Percentiles rank a stretch among this genome's conserved stretches.
phyloP scores from a whole-genome alignment of 2,113 vertebrate genomes.

The Argyrosomus japonicus region DNA sequence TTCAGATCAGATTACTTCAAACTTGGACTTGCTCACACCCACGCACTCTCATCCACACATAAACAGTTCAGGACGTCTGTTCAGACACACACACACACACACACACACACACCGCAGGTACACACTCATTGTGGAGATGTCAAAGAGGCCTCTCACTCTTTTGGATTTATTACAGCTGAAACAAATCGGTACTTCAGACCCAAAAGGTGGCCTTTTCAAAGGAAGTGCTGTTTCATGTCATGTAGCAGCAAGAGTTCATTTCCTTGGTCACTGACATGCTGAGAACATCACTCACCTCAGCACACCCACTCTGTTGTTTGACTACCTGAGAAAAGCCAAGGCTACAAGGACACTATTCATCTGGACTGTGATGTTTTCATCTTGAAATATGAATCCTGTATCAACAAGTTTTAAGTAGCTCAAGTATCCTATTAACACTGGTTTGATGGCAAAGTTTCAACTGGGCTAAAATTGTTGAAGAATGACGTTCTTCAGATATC shows the following conservation, averaged over 20 bases:
- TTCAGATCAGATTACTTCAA: conserved; percentile 64
- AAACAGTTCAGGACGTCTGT: conserved; percentile 3
- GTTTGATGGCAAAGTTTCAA: background rate
- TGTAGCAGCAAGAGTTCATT: conserved; percentile 67
- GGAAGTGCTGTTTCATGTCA: conserved; percentile 69
- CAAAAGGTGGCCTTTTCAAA: conserved; percentile 54
- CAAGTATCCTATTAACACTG: background rate
- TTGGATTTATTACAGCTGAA: conserved; percentile 71
- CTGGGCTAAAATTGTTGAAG: background rate
- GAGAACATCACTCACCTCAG: conserved; percentile 34
- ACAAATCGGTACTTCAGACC: conserved; percentile 46
- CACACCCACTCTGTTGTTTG: background rate
- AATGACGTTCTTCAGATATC: background rate
- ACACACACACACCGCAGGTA: background rate
- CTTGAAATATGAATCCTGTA: background rate
- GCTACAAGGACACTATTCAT: background rate
- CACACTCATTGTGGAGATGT: conserved; percentile 50
- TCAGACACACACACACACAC: conserved; percentile 11
- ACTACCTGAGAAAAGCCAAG: background rate
- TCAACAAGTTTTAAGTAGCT: background rate
- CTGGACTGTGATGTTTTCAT: background rate
- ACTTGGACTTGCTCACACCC: conserved; percentile 14
- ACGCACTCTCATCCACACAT: background rate
- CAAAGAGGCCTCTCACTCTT: conserved; percentile 67
- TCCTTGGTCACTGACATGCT: conserved; percentile 36